These are phyloP conservation scores for Morpho helenor DNA, from an alignment of 2,888 invertebrate genomes.

Conservation along the genomic window DNA sequence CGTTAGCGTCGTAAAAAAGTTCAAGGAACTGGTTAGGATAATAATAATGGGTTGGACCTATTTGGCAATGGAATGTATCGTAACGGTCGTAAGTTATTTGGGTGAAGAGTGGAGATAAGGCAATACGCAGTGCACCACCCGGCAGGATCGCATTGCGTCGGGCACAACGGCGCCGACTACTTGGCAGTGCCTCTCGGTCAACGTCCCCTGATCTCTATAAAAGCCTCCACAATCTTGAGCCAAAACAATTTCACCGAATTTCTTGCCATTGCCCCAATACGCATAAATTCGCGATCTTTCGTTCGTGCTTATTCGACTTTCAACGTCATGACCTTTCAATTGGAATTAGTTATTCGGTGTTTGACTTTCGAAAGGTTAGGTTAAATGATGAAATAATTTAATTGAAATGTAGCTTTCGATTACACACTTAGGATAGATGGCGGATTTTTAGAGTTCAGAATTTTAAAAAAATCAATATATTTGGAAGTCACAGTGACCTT, in stretches of 20 bases:
- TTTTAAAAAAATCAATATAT: too few relatives aligned
- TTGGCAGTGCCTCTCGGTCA: constrained; percentile 73
- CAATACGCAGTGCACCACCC: constrained; percentile 69
- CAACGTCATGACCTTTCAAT: constrained; percentile 44
- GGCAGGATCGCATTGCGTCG: constrained; percentile 64
- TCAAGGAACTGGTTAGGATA: constrained; percentile 17
- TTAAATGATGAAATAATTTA: not conserved
- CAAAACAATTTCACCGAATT: constrained; percentile 77
- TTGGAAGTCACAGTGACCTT: too few relatives aligned
- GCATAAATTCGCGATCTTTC: constrained; percentile 69
- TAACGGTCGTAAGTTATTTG: constrained; percentile 56
- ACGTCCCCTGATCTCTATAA: constrained; percentile 65
- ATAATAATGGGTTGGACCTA: constrained; percentile 41
- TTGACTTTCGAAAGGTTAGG: constrained; percentile 29
- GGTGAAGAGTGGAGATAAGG: constrained; percentile 54
- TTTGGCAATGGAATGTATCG: constrained; percentile 58
- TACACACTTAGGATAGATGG: too few relatives aligned
- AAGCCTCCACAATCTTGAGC: constrained; percentile 63
- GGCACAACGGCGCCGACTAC: constrained; percentile 69
- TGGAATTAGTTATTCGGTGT: constrained; percentile 47
- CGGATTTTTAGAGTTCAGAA: too few relatives aligned
- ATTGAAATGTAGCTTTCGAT: too few relatives aligned
- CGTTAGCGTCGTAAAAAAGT: constrained; percentile 26
- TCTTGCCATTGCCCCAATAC: constrained; percentile 69
- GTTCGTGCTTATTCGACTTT: constrained; percentile 22